Conservation (phyloP, 2,888 invertebrate genomes). For the Asteroscopus sphinx region DNA sequence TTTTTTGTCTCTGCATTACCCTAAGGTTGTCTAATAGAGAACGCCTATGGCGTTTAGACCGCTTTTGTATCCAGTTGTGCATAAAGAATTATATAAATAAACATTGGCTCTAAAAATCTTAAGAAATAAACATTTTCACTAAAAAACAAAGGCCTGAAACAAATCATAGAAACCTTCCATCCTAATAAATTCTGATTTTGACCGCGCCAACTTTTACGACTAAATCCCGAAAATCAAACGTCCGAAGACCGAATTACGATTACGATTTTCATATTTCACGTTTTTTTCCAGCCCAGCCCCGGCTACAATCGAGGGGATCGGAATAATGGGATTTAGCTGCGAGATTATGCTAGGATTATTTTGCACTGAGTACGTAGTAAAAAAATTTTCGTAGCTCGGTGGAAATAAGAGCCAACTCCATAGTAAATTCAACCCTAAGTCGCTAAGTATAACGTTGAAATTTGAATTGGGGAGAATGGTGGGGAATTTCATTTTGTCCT, state of each 20-base stretch:
- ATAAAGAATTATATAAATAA: no score
- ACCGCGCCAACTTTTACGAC: slow-evolving; percentile 67
- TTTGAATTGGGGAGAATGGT: slow-evolving; percentile 35
- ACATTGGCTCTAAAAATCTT: no score
- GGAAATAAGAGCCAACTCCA: slow-evolving; percentile 22
- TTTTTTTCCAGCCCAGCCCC: slow-evolving; percentile 44
- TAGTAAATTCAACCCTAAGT: slow-evolving; percentile 47
- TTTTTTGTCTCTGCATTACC: no score
- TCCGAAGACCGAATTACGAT: slow-evolving; percentile 64
- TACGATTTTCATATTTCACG: slow-evolving; percentile 61
- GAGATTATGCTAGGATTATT: slow-evolving; percentile 89
- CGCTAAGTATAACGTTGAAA: slow-evolving; percentile 40
- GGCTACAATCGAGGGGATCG: slow-evolving; percentile 77
- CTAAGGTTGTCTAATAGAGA: no score
- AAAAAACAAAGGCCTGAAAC: slow-evolving; percentile 15
- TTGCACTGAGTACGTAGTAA: slow-evolving; percentile 80
- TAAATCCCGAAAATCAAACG: slow-evolving; percentile 74
- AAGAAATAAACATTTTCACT: slow-evolving; percentile 7
- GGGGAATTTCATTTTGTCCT: slow-evolving; percentile 86
- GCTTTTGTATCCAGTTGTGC: no score
- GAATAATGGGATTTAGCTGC: slow-evolving; percentile 88
- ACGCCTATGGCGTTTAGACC: no score
- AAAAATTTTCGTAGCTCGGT: slow-evolving; percentile 71
- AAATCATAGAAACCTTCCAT: slow-evolving; percentile 37
- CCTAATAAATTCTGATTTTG: slow-evolving; percentile 69